A percentile compares a stretch with the other conserved stretches of the same genome.
These are phyloP conservation scores for Chloroceryle inda DNA, from an alignment of 2,797 vertebrate genomes.

Conservation along the genomic window DNA sequence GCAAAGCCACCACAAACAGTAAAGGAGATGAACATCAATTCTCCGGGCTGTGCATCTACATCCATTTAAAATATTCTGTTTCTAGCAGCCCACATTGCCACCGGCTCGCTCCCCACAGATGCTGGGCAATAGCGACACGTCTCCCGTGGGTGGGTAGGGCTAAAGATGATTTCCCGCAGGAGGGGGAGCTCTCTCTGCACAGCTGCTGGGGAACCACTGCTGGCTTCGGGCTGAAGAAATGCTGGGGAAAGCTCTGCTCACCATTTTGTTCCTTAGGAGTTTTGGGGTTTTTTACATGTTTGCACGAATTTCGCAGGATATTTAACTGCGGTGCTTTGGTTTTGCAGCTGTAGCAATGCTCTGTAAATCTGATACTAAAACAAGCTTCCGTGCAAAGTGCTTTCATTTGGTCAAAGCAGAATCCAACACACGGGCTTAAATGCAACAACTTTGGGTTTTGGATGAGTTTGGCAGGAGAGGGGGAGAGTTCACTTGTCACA, in stretches of 20 bases:
- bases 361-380: neutral
- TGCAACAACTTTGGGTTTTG: neutral
- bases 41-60: neutral
- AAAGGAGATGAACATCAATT: neutral
- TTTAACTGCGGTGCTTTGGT: neutral
- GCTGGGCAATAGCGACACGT: neutral
- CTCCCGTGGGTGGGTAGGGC: neutral
- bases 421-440: neutral
- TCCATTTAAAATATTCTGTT: neutral
- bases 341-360: neutral
- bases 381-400: neutral
- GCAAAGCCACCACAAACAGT: neutral
- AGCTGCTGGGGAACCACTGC: neutral
- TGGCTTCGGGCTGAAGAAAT: neutral
- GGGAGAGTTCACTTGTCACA: neutral
- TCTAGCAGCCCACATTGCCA: neutral
- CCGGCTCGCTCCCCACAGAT: neutral
- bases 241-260: neutral
- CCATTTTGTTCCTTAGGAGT: neutral
- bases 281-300: neutral
- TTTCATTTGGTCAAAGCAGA: neutral
- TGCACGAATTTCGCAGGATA: neutral
- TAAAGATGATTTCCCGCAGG: constrained; percentile 16
- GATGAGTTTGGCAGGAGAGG: neutral
- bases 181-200: constrained; percentile 61